A percentile compares a stretch with the other conserved stretches of the same genome.
Evolutionary conservation across 2,113 vertebrate genomes (phyloP).

Genomic region (Ceuthmochares aereus): DNA sequence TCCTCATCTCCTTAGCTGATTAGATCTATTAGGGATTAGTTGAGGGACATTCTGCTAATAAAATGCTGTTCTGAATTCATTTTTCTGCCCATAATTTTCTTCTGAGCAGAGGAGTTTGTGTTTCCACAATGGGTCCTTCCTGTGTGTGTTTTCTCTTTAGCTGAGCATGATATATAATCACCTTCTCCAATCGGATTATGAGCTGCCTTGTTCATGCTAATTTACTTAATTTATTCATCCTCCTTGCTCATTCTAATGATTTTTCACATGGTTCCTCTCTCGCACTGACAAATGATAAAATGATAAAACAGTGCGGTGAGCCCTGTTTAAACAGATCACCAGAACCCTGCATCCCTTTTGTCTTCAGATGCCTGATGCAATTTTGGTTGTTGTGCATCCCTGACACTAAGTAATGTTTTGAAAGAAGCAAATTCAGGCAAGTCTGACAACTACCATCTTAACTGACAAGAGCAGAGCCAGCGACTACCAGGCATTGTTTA

Average conservation of each 20-base stretch:
- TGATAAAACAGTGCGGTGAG: background rate
- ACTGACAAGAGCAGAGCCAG: background rate
- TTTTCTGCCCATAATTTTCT: conserved; percentile 31
- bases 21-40: conserved; percentile 40
- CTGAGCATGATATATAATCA: conserved; percentile 42
- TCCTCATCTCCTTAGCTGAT: conserved; percentile 58
- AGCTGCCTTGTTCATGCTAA: conserved; percentile 50
- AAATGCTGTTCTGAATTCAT: conserved; percentile 11
- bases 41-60: conserved; percentile 50
- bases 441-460: conserved; percentile 12
- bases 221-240: conserved; percentile 66
- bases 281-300: background rate
- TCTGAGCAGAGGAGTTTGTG: conserved; percentile 25
- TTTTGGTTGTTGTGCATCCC: background rate
- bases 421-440: conserved; percentile 14
- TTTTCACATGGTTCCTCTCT: conserved; percentile 48
- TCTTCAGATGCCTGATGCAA: background rate
- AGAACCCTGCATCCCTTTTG: background rate
- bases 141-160: conserved; percentile 34
- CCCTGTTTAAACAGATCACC: background rate
- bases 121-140: background rate
- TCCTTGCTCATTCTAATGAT: conserved; percentile 49
- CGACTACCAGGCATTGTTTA: background rate
- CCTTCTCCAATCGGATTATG: conserved; percentile 45
- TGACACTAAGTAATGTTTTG: conserved; percentile 19